Evolutionary conservation across 2,888 invertebrate genomes (phyloP).

Genomic region (Onthophagus sagittarius): DNA sequence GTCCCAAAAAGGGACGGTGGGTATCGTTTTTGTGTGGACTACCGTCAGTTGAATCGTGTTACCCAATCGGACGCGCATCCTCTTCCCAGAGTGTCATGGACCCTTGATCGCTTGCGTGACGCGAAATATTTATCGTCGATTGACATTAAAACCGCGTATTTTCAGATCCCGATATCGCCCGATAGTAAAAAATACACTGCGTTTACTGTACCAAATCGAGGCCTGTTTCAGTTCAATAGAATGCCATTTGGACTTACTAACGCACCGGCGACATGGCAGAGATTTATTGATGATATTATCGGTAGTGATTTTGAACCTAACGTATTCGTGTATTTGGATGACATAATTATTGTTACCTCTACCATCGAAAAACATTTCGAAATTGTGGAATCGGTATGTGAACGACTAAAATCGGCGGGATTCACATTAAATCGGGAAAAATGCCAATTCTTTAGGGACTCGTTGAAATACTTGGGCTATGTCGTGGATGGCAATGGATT

Average conservation of each 20-base stretch:
- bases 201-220: slow-evolving; percentile 34
- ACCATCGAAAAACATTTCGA: slow-evolving; percentile 20
- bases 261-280: slow-evolving; percentile 35
- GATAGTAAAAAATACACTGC: slow-evolving; percentile 31
- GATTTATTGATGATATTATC: slow-evolving; percentile 32
- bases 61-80: slow-evolving; percentile 37
- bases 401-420: no score
- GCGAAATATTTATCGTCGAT: slow-evolving; percentile 24
- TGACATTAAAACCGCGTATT: slow-evolving; percentile 26
- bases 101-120: slow-evolving; percentile 30
- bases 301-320: slow-evolving; percentile 28
- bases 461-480: slow-evolving; percentile 36
- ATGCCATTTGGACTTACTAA: slow-evolving; percentile 36
- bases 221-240: slow-evolving; percentile 34
- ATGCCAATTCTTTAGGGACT: slow-evolving; percentile 31
- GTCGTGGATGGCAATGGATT: slow-evolving; percentile 30
- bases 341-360: slow-evolving; percentile 17
- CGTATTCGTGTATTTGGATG: slow-evolving; percentile 25
- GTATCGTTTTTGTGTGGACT: slow-evolving; percentile 37
- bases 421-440: slow-evolving; percentile 32
- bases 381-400: slow-evolving; percentile 21
- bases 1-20: slow-evolving; percentile 27
- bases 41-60: slow-evolving; percentile 35
- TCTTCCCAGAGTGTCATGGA: slow-evolving; percentile 33
- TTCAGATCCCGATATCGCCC: slow-evolving; percentile 29